A percentile compares a stretch with the other conserved stretches of the same genome.
phyloP scores from a whole-genome alignment of 2,113 vertebrate genomes.

The Neoarius graeffei region DNA sequence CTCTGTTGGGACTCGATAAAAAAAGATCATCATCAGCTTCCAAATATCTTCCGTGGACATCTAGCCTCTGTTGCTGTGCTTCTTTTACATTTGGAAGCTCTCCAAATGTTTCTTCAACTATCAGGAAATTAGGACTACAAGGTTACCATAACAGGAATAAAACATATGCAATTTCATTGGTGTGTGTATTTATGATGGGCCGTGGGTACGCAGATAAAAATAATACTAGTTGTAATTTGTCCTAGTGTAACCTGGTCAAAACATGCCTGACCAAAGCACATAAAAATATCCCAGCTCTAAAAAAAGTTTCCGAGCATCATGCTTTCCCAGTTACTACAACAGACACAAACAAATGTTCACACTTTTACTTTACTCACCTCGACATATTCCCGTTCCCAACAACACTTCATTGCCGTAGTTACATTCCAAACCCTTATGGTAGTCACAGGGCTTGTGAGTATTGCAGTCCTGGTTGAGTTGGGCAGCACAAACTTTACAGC shows the following conservation, averaged over 20 bases:
- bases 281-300: conserved; percentile 25
- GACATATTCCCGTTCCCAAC: conserved; percentile 75
- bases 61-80: not conserved
- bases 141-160: not conserved
- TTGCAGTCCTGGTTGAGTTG: conserved; percentile 81
- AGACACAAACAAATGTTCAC: conserved; percentile 1
- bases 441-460: conserved; percentile 74
- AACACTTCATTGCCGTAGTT: conserved; percentile 77
- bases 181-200: not conserved
- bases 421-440: conserved; percentile 80
- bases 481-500: conserved; percentile 80
- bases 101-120: not conserved
- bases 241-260: not conserved
- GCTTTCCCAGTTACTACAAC: not conserved
- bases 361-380: conserved; percentile 66
- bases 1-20: conserved; percentile 39
- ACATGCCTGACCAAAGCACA: conserved; percentile 3
- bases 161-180: not conserved
- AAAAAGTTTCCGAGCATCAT: conserved; percentile 10
- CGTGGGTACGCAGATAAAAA: not conserved
- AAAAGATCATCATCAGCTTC: conserved; percentile 31
- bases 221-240: conserved; percentile 10
- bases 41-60: conserved; percentile 33
- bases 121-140: not conserved
- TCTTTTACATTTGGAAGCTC: not conserved